phyloP scores from a whole-genome alignment of 1,140 invertebrate genomes.

The Polypedilum vanderplanki region DNA sequence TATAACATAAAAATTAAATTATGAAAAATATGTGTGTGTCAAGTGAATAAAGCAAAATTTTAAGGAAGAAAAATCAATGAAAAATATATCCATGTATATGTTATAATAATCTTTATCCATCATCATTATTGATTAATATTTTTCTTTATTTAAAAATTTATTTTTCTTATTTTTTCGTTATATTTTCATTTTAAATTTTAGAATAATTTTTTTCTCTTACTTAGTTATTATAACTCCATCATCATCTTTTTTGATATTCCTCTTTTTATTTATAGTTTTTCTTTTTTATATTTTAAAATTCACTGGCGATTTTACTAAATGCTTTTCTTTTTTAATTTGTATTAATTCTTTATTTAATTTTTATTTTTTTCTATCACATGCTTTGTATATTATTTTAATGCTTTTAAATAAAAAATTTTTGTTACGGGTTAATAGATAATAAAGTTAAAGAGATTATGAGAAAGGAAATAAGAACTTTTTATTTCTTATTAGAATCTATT shows the following conservation, averaged over 20 bases:
- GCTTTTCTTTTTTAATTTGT: not conserved
- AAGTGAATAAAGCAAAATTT: not conserved
- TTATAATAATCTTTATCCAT: not conserved
- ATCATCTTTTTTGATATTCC: not conserved
- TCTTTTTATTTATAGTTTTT: slow-evolving; percentile 9
- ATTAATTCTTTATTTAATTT: slow-evolving; percentile 5
- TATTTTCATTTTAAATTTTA: not conserved
- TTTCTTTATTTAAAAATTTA: not conserved
- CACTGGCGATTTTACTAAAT: slow-evolving; percentile 1
- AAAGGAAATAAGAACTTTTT: too few species aligned
- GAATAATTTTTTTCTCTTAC: not conserved
- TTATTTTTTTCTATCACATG: slow-evolving; percentile 24
- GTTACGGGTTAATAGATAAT: too few species aligned
- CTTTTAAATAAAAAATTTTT: slow-evolving; percentile 2
- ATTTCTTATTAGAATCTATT: too few species aligned
- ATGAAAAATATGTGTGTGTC: not conserved
- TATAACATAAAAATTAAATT: not conserved
- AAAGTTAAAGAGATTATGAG: too few species aligned
- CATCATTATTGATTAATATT: too few species aligned
- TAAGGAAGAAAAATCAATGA: slow-evolving; percentile 11
- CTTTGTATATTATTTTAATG: slow-evolving; percentile 21
- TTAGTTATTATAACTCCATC: not conserved
- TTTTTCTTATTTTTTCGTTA: slow-evolving; percentile 26
- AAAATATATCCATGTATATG: not conserved
- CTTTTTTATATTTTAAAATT: slow-evolving; percentile 21